Percentiles rank a stretch among this genome's conserved stretches.
Conservation (phyloP, 2,113 vertebrate genomes). For the Carlito syrichta region DNA sequence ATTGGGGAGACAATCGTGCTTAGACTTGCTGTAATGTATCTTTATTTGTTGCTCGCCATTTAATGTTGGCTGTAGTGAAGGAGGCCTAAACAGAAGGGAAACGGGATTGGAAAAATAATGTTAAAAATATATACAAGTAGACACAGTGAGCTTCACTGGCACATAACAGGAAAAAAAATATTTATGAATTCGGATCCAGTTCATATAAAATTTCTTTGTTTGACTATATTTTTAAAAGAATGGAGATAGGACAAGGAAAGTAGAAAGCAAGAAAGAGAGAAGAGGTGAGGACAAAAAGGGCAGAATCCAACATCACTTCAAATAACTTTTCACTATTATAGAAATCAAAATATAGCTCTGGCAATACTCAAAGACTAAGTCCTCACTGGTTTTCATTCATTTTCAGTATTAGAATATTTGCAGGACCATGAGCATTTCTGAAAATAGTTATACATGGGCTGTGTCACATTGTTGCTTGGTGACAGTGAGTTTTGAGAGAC, state of each 20-base stretch:
- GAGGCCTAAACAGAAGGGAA: constrained; percentile 38
- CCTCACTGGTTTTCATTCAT: constrained; percentile 6
- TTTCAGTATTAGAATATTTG: constrained; percentile 40
- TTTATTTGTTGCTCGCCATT: constrained; percentile 80
- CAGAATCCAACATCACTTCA: neutral
- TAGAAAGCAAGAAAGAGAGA: neutral
- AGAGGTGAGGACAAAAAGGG: neutral
- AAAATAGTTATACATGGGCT: neutral
- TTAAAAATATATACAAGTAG: neutral
- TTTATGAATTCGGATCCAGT: neutral
- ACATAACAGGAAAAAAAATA: neutral
- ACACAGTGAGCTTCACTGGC: neutral
- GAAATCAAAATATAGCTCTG: neutral
- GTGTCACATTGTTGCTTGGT: constrained; percentile 9
- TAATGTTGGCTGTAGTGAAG: constrained; percentile 69
- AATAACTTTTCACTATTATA: neutral
- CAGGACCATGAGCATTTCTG: neutral
- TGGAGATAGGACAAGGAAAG: neutral
- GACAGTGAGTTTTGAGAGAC: constrained; percentile 39
- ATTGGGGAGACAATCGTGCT: constrained; percentile 76
- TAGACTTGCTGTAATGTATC: constrained; percentile 73
- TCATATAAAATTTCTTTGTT: neutral
- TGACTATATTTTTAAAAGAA: neutral
- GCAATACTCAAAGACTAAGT: neutral
- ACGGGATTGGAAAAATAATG: constrained; percentile 40